Base-by-base conservation (phyloP, 2,113 vertebrate species). In the Rhizomys pruinosus region DNA sequence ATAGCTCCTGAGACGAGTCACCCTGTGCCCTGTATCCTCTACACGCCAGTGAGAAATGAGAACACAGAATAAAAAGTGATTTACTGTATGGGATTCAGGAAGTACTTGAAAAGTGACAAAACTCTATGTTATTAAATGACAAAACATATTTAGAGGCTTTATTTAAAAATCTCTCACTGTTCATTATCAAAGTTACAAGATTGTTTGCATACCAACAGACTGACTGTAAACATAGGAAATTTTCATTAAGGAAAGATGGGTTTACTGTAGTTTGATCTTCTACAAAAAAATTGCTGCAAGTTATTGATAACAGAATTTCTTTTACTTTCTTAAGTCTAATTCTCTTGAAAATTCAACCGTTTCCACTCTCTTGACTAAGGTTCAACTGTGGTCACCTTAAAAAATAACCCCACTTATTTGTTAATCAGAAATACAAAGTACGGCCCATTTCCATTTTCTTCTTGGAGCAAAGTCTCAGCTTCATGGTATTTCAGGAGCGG, bases 211-310 rank as follows among this genome's bases (percentile, higher is more conserved):
- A 98, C 98, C 96, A 97, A 98, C 95, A 97, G 96, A 97, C 96
- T 97, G 97, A 98, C 98, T 98, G 98, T 98, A 98, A 98, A 98
- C 98, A 98, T 95, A 97, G 97, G 98, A 98, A 98, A 94, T 98
- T 97, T 97, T 98, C 97, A 97, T 98, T 98, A 98, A 98, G 97
- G 98, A 98, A 98, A 97, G 96, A 97, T 95, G 97, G 96, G 97
- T 97, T 98, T 98, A 97, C 98, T 97, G 97, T 98, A 98, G 98
- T 97, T 97, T 95, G 95, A 98, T 98, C 97, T 97, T 97, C 98
- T 98, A 98, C 97, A 97, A 97, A 98, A 80, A 98, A 98, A 97
- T 96, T 97, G 92, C 96, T 95, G 91, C 86, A 97, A 95, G 96
- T 98, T 97, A 96, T 98, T 97, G 96, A 98, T 97, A 98, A 97